Percentiles rank a stretch among this genome's conserved stretches.
These are phyloP conservation scores for Myotis brandtii DNA, from an alignment of 2,113 vertebrate species.

Conservation along the genomic window DNA sequence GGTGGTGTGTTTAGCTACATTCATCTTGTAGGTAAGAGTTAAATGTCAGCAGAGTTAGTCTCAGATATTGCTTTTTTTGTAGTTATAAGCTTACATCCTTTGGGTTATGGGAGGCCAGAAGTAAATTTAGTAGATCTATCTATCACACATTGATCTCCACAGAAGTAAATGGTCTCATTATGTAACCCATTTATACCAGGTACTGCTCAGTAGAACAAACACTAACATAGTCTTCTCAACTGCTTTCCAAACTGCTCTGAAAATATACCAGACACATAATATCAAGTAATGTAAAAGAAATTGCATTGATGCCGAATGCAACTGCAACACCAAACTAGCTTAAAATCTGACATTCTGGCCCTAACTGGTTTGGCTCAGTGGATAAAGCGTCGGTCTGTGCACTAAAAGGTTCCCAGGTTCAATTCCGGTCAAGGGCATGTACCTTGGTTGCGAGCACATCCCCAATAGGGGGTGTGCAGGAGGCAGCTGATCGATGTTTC, in stretches of 20 bases:
- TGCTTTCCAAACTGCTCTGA: constrained; percentile 69
- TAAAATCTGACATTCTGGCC: constrained; percentile 63
- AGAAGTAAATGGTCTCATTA: constrained; percentile 55
- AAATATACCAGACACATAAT: constrained; percentile 67
- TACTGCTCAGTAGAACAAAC: constrained; percentile 68
- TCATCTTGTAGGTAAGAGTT: constrained; percentile 23
- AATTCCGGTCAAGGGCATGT: too few relatives aligned
- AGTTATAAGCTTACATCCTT: background rate
- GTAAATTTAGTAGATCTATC: constrained; percentile 39
- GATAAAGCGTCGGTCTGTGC: too few relatives aligned
- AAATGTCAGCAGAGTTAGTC: background rate
- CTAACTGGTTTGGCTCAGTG: too few relatives aligned
- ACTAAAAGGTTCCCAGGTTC: too few relatives aligned
- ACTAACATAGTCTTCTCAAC: background rate
- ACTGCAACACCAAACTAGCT: constrained; percentile 55
- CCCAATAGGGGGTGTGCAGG: too few relatives aligned
- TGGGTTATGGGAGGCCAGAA: background rate
- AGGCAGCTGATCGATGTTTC: too few relatives aligned
- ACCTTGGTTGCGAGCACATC: too few relatives aligned
- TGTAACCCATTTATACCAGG: constrained; percentile 39
- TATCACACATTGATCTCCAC: constrained; percentile 38
- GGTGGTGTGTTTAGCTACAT: constrained; percentile 44
- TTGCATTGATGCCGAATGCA: background rate
- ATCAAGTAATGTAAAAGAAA: constrained; percentile 47
- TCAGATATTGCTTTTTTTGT: constrained; percentile 37